These are phyloP conservation scores for Sebastes oblongus DNA, from an alignment of 2,797 vertebrate genomes.

Conservation along the genomic window DNA sequence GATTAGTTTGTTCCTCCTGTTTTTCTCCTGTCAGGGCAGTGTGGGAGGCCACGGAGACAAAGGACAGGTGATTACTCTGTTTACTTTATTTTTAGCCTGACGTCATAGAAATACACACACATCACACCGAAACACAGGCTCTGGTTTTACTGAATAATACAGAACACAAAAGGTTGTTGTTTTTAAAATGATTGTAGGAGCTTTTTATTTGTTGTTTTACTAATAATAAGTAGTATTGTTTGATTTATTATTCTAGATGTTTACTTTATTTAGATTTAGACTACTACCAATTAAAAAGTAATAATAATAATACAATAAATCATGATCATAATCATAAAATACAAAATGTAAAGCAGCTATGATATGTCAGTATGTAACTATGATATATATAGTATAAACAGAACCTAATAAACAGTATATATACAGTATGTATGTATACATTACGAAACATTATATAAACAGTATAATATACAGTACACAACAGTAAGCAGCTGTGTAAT, in stretches of 20 bases:
- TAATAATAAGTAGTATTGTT: neutral
- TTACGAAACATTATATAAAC: no score
- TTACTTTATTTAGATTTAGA: no score
- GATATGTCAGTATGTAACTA: no score
- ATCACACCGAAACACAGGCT: neutral
- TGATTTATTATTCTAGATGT: no score
- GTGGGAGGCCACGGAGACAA: slow-evolving; percentile 79
- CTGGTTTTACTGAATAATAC: neutral
- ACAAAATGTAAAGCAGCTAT: no score
- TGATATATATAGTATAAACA: no score
- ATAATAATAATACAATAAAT: no score
- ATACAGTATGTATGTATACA: neutral
- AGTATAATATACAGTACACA: neutral
- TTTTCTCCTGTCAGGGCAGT: slow-evolving; percentile 66
- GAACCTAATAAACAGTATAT: neutral
- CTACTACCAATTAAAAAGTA: no score
- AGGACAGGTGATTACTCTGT: slow-evolving; percentile 77
- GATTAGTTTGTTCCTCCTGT: neutral
- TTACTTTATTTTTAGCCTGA: neutral
- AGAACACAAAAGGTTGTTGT: neutral
- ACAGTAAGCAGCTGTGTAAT: neutral
- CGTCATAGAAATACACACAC: slow-evolving; percentile 1
- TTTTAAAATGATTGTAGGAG: neutral
- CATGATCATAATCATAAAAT: no score
- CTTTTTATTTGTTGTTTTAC: neutral